Conservation (phyloP, 2,113 vertebrate species). For the Pelusios castaneus region DNA sequence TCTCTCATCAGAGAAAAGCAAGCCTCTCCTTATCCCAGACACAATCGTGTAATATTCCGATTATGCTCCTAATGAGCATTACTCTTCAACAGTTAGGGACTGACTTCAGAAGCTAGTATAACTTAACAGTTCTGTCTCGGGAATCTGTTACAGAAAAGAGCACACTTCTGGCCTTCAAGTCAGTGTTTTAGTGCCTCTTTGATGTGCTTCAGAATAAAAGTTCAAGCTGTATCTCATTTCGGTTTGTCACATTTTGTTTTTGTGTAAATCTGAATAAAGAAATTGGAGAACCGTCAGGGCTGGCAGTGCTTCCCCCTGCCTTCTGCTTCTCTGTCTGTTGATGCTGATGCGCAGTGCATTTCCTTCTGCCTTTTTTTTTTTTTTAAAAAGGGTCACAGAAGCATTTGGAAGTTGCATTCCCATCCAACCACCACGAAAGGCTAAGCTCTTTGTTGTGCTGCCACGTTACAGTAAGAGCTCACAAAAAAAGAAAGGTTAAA, state of each 20-base stretch:
- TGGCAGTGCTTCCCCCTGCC: background rate
- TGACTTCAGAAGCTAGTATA: slow-evolving; percentile 32
- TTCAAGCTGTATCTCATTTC: slow-evolving; percentile 16
- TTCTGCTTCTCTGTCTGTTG: background rate
- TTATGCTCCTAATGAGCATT: background rate
- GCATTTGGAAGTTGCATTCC: background rate
- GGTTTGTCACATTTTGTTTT: slow-evolving; percentile 35
- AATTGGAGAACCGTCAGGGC: background rate
- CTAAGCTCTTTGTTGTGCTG: background rate
- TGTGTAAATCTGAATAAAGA: background rate
- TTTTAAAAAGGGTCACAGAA: background rate
- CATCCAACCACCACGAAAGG: background rate
- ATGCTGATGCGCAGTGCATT: background rate
- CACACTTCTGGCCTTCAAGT: slow-evolving; percentile 50
- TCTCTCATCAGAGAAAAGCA: slow-evolving; percentile 13
- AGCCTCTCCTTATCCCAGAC: background rate
- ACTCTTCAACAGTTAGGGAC: slow-evolving; percentile 1
- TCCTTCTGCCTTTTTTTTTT: background rate
- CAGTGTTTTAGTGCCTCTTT: slow-evolving; percentile 22
- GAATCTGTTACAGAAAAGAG: slow-evolving; percentile 41
- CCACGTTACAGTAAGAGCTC: background rate
- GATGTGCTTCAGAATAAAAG: slow-evolving; percentile 30
- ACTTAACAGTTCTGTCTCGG: slow-evolving; percentile 24
- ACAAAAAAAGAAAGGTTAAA: slow-evolving; percentile 38
- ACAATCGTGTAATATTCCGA: background rate